phyloP scores from a whole-genome alignment of 2,888 invertebrate species.

The Anthophora plumipes region DNA sequence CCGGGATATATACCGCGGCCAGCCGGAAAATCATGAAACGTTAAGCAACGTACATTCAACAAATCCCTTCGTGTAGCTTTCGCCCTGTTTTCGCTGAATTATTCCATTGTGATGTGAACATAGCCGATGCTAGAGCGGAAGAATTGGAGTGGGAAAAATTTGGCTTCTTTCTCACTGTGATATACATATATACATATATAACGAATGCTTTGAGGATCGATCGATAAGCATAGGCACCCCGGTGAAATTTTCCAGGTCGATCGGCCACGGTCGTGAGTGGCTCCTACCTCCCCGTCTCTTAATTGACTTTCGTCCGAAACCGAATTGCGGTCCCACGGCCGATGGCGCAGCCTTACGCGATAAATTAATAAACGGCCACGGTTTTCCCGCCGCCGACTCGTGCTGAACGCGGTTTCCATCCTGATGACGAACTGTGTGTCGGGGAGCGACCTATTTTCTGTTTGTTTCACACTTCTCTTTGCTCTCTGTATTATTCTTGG shows the following conservation, averaged over 20 bases:
- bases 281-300: conserved; percentile 26
- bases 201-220: no score
- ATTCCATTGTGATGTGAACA: not conserved
- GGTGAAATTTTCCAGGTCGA: conserved; percentile 52
- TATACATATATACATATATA: no score
- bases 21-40: conserved; percentile 36
- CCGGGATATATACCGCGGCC: conserved; percentile 4
- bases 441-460: conserved; percentile 1
- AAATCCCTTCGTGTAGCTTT: not conserved
- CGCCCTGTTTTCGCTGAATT: conserved; percentile 9
- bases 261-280: conserved; percentile 39
- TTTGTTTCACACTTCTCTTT: not conserved
- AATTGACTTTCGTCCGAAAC: conserved; percentile 61
- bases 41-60: conserved; percentile 2
- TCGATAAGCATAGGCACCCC: conserved; percentile 15
- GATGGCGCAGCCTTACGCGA: conserved; percentile 47
- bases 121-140: not conserved
- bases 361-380: conserved; percentile 63
- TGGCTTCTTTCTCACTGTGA: conserved; percentile 8
- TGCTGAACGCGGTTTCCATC: conserved; percentile 20
- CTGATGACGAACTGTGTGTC: conserved; percentile 4
- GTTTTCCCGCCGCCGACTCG: conserved; percentile 45
- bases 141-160: conserved; percentile 2
- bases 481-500: not conserved
- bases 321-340: conserved; percentile 50